Evolutionary conservation across 2,113 vertebrate species (phyloP), one percentile per base, ranked within the genome.

Genomic region (Pterocles gutturalis): DNA sequence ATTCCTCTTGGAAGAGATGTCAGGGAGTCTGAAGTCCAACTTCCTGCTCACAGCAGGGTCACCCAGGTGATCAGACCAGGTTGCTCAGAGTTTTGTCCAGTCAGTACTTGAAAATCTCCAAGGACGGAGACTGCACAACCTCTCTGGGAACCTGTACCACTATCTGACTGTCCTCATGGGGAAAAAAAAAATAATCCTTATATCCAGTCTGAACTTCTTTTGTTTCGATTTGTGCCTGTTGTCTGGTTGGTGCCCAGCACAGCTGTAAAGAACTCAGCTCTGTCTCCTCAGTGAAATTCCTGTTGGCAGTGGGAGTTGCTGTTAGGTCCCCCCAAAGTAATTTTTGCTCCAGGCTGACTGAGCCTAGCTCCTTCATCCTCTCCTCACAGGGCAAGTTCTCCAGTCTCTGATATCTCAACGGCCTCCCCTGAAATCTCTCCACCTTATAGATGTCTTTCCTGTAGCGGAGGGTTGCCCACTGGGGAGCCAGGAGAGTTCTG

Each of bases 141-240:
- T 33, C 20, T 33, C 21, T 53, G 24, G 22, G 20, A 16, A 29
- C 33, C 24, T 46, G 34, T 41, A 25, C 11, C 29, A 17, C 18
- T 77, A 15, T 9, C 24, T 34, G 24, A 29, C 26, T 67, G 11
- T 26, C 9, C 12, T 65, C 16, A 19, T 3, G 6, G 15, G 13
- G 6, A 5, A 28, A 41, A 5, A 28, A 41, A 48, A 31, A 41
- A 57, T 15, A 12, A 11, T 8, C 14, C 9, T 43, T 83, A 36
- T 11, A n/a, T 12, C 8, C 22, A 61, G 1, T 10, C 34, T 43
- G 14, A 76, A 24, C 10, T 13, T 75, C 21, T 55, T 14, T 36
- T 64, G 1, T 43, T 81, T 77, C 38, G 20, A 0, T 7, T 78
- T 60, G 7, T 10, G n/a, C 11, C 13, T 29, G 2, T 24, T 58